Percentiles rank a stretch among this genome's conserved stretches.
These are phyloP conservation scores for Drosophila gaucha DNA, from an alignment of 2,888 invertebrate species.

Conservation along the genomic window DNA sequence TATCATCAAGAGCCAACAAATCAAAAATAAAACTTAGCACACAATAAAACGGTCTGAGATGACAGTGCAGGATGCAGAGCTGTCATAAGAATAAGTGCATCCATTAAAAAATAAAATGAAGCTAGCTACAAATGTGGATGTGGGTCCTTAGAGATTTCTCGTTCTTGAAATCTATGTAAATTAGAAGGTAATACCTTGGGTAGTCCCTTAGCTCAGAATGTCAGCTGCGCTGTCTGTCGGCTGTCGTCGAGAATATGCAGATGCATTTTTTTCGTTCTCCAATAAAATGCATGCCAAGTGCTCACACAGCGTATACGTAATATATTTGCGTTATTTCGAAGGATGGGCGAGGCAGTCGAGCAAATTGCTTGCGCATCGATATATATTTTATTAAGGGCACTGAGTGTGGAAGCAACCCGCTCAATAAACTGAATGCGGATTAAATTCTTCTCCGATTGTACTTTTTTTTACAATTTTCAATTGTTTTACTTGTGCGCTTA, in stretches of 20 bases:
- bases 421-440: background rate
- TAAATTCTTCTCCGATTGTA: slow-evolving; percentile 6
- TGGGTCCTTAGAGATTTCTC: slow-evolving; percentile 13
- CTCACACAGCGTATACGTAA: slow-evolving; percentile 57
- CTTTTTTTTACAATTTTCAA: slow-evolving; percentile 1
- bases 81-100: background rate
- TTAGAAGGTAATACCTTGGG: slow-evolving; percentile 33
- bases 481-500: slow-evolving; percentile 4
- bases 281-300: slow-evolving; percentile 64
- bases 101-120: slow-evolving; percentile 4
- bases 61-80: slow-evolving; percentile 5
- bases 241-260: slow-evolving; percentile 57
- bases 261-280: slow-evolving; percentile 44
- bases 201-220: slow-evolving; percentile 12
- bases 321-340: slow-evolving; percentile 34
- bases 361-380: slow-evolving; percentile 28
- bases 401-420: too few species aligned
- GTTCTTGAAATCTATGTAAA: slow-evolving; percentile 16
- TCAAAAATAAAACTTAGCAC: background rate
- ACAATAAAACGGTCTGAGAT: background rate
- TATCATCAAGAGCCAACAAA: slow-evolving; percentile 1
- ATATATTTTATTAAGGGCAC: background rate
- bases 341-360: slow-evolving; percentile 9
- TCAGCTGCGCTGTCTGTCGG: slow-evolving; percentile 29
- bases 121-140: slow-evolving; percentile 3